phyloP scores from a whole-genome alignment of 1,140 invertebrate genomes.

The Aplysia californica region DNA sequence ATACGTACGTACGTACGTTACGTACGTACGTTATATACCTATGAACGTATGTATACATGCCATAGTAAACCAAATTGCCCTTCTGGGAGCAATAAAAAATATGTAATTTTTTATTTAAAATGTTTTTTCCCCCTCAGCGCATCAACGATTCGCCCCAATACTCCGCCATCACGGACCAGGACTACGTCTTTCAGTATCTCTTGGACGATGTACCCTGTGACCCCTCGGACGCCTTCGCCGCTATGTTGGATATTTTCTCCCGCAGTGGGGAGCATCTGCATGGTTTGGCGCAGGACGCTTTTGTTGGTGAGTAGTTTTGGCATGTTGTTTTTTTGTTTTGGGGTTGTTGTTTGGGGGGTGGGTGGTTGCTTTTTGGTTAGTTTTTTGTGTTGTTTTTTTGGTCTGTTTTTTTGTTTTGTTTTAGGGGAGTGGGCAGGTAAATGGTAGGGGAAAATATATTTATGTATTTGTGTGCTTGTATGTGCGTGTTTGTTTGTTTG shows the following conservation, averaged over 20 bases:
- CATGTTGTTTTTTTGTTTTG: neutral
- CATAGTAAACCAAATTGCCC: neutral
- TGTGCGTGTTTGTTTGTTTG: no score
- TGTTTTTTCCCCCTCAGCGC: neutral
- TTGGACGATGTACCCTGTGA: neutral
- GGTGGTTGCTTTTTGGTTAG: neutral
- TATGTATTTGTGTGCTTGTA: no score
- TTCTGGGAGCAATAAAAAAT: no score
- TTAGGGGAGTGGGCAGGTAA: neutral
- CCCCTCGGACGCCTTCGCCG: neutral
- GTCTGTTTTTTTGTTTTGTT: neutral
- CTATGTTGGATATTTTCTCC: conserved; percentile 5
- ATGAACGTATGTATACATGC: neutral
- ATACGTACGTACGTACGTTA: neutral
- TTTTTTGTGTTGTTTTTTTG: neutral
- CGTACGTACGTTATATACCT: neutral
- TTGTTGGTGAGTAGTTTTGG: neutral
- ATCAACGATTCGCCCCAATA: neutral
- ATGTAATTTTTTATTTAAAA: no score
- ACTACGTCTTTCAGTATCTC: neutral
- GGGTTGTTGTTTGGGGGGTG: neutral
- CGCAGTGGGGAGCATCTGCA: neutral
- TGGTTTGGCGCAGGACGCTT: neutral
- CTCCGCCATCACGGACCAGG: neutral
- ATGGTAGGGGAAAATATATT: no score